phyloP scores from a whole-genome alignment of 2,113 vertebrate genomes.

The Antechinus flavipes region DNA sequence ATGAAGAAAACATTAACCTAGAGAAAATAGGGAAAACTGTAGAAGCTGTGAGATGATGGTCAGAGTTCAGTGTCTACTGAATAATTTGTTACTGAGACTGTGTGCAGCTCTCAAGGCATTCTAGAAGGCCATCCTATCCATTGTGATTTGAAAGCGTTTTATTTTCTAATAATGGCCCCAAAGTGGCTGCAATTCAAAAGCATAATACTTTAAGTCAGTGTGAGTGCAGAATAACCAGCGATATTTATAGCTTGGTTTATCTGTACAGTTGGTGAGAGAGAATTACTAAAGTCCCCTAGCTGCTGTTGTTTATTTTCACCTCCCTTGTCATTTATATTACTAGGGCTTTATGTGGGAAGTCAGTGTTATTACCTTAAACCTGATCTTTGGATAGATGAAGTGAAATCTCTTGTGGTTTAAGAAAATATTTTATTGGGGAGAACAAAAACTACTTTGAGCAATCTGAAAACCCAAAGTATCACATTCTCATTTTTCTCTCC shows the following conservation, averaged over 20 bases:
- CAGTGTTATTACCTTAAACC: slow-evolving; percentile 58
- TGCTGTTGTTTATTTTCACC: slow-evolving; percentile 55
- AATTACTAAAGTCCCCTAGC: slow-evolving; percentile 12
- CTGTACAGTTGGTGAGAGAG: slow-evolving; percentile 13
- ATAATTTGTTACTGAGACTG: not conserved
- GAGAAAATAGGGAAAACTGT: not conserved
- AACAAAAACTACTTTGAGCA: slow-evolving; percentile 19
- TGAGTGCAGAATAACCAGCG: not conserved
- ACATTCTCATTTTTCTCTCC: not conserved
- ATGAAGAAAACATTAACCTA: not conserved
- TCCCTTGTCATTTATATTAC: slow-evolving; percentile 62
- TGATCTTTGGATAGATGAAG: slow-evolving; percentile 66
- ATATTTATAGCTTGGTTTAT: slow-evolving; percentile 38
- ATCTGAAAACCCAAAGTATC: not conserved
- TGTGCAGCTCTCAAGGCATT: not conserved
- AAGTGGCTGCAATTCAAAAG: not conserved
- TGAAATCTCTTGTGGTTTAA: slow-evolving; percentile 41
- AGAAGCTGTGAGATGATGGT: not conserved
- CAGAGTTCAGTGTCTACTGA: not conserved
- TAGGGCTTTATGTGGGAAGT: slow-evolving; percentile 62
- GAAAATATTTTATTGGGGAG: slow-evolving; percentile 63
- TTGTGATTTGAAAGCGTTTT: slow-evolving; percentile 20
- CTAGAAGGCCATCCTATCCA: not conserved
- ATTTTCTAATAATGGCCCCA: slow-evolving; percentile 37
- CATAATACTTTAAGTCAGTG: slow-evolving; percentile 4